Evolutionary conservation across 2,888 invertebrate species (phyloP), one percentile per base, ranked within the genome.

Genomic region (Scaptomyza flava): DNA sequence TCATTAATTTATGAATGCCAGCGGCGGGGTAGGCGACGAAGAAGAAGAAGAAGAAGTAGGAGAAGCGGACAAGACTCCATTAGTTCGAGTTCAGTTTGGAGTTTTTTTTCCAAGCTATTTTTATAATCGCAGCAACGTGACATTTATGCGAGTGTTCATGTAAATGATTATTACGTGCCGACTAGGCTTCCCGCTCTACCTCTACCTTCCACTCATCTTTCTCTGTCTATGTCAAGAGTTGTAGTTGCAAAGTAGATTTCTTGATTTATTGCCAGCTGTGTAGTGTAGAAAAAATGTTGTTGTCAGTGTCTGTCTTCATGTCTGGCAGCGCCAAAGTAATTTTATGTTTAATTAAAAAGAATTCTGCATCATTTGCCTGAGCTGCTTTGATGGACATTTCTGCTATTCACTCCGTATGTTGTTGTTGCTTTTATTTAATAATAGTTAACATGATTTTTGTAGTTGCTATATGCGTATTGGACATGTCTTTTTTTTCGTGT

Each of bases 71-170:
- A 47, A 79, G 70, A 46, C 65, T 68, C 66, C 77, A 70, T 68
- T 66, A 65, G 83, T 76, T 72, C 11, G 50, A 73, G 84, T 89
- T 87, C 81, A 84, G 79, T 76, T 76, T 70, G 52, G 68, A 72
- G 41, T 50, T 63, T 33, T 34, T 20, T 12, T 79, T 83, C 43
- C 71, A 65, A 68, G 82, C 59, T 87, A 82, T 83, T 89, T 87
- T 87, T 89, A 79, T 89, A 87, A 87, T 76, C 86, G 86, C 68
- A 72, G 74, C 83, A 88, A 84, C 89, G 88, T 84, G 84, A 84
- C 84, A 84, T 89, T 84, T 84, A 84, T 89, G 89, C 89, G 87
- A 84, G 84, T 89, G 87, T 83, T 89, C 89, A 84, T 84, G 84
- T 84, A 84, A 84, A 84, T 84, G 86, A 84, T 88, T 89, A 88